These are phyloP conservation scores for Nomada fucata DNA, from an alignment of 2,888 invertebrate genomes.

Conservation along the genomic window DNA sequence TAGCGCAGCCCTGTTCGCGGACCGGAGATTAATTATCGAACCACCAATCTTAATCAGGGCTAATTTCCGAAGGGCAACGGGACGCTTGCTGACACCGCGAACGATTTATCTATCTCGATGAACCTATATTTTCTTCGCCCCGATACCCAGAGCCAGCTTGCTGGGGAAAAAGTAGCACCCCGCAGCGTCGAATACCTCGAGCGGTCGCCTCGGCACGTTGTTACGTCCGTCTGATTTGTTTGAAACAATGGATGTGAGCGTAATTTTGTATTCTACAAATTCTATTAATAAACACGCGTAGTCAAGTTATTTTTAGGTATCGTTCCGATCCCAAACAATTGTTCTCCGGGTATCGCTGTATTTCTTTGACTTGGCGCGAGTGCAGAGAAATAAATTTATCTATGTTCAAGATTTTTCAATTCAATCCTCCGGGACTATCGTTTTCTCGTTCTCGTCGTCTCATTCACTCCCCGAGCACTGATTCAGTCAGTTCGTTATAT, in stretches of 20 bases:
- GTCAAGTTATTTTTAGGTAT: neutral
- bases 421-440: conserved; percentile 9
- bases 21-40: conserved; percentile 53
- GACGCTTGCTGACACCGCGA: conserved; percentile 34
- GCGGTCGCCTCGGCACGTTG: neutral
- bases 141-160: too few relatives aligned
- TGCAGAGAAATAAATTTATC: too few relatives aligned
- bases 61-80: conserved; percentile 43
- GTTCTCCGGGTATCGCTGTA: too few relatives aligned
- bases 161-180: too few relatives aligned
- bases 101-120: conserved; percentile 50
- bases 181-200: conserved; percentile 19
- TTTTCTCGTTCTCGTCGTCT: neutral
- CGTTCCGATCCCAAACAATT: too few relatives aligned
- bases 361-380: too few relatives aligned
- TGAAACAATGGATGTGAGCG: conserved; percentile 61
- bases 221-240: conserved; percentile 37
- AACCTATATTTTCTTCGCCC: conserved; percentile 32
- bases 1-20: conserved; percentile 11
- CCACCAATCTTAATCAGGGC: conserved; percentile 44
- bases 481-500: conserved; percentile 58
- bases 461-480: conserved; percentile 24
- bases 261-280: conserved; percentile 62
- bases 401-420: conserved; percentile 14
- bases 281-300: conserved; percentile 25